phyloP scores from a whole-genome alignment of 2,113 vertebrate genomes.

The Alces alces region DNA sequence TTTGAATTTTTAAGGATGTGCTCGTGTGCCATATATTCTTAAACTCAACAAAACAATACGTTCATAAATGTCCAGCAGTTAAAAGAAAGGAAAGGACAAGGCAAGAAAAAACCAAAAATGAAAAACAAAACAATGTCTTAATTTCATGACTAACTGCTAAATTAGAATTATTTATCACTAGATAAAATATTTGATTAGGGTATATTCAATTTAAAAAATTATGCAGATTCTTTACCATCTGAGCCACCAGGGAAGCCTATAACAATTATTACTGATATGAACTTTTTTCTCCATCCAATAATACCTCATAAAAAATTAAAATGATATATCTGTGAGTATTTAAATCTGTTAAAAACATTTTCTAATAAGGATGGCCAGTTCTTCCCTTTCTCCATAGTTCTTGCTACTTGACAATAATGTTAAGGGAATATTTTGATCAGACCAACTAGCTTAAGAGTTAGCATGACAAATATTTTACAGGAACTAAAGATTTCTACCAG shows the following conservation, averaged over 20 bases:
- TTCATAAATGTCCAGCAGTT: not conserved
- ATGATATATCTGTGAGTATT: not conserved
- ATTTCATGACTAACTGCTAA: not conserved
- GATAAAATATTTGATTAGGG: conserved; percentile 43
- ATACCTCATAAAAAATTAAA: not conserved
- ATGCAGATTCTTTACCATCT: not conserved
- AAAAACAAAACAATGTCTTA: not conserved
- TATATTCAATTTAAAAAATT: not conserved
- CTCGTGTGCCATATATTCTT: not conserved
- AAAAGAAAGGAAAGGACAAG: not conserved
- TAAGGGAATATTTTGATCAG: not conserved
- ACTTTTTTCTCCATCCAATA: not conserved
- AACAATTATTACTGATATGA: not conserved
- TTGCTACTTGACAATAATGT: not conserved
- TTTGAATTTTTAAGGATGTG: not conserved
- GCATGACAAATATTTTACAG: not conserved
- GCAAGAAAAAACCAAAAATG: not conserved
- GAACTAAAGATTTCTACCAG: not conserved
- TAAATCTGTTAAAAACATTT: not conserved
- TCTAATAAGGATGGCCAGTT: not conserved
- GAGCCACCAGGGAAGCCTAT: not conserved
- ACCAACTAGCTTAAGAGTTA: not conserved
- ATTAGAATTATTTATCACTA: conserved; percentile 43
- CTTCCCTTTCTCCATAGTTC: not conserved
- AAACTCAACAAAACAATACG: not conserved